Conservation (phyloP, 2,888 invertebrate genomes). For the Choreutis nemorana region DNA sequence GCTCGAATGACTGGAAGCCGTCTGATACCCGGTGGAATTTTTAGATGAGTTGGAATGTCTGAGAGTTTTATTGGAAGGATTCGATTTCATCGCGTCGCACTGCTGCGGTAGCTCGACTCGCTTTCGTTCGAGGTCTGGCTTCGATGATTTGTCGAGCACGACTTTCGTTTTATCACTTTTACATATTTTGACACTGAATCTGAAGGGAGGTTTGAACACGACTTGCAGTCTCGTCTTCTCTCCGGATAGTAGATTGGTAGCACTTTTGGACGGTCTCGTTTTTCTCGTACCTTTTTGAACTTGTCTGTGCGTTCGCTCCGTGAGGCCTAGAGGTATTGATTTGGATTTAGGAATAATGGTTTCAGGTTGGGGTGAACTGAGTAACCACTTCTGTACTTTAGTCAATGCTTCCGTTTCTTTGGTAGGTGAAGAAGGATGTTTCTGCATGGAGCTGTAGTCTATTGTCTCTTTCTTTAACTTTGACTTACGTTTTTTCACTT, state of each 20-base stretch:
- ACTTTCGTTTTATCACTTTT: constrained; percentile 74
- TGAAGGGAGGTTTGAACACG: constrained; percentile 87
- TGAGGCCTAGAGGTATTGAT: constrained; percentile 80
- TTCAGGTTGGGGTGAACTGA: constrained; percentile 75
- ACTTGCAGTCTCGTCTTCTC: constrained; percentile 82
- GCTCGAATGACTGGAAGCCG: constrained; percentile 22
- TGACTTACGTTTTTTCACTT: constrained; percentile 60
- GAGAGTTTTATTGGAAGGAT: constrained; percentile 27
- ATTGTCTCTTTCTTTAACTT: constrained; percentile 78
- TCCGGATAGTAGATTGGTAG: constrained; percentile 71
- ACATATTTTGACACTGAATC: constrained; percentile 81
- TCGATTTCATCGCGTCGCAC: constrained; percentile 32
- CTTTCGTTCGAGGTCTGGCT: constrained; percentile 52
- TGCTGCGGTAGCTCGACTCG: constrained; percentile 31
- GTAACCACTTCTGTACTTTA: constrained; percentile 87
- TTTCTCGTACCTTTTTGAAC: constrained; percentile 61
- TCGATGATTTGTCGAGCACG: constrained; percentile 65
- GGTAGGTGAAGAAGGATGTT: constrained; percentile 62
- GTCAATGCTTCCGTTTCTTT: constrained; percentile 68
- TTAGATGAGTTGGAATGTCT: constrained; percentile 37
- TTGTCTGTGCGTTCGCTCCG: constrained; percentile 54
- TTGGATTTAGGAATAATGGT: constrained; percentile 80
- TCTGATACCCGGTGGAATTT: constrained; percentile 17
- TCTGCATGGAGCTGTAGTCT: constrained; percentile 77
- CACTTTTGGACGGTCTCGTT: constrained; percentile 71